Conservation (phyloP, 2,113 vertebrate genomes). For the Aegithalos caudatus region DNA sequence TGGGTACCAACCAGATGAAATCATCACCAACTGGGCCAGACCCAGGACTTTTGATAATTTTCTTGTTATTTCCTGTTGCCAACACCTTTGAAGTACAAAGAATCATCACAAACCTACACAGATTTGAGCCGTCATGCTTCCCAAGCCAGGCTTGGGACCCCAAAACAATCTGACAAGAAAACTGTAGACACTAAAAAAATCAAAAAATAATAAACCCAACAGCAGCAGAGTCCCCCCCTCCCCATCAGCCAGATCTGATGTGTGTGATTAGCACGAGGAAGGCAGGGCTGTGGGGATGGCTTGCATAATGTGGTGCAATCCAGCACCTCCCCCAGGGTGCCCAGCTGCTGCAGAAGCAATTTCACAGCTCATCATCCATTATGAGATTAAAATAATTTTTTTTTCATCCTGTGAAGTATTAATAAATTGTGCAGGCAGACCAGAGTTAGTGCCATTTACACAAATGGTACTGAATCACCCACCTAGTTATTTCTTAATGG, state of each 20-base stretch:
- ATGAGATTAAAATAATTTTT: slow-evolving; percentile 64
- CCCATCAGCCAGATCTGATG: not conserved
- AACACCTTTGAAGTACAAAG: not conserved
- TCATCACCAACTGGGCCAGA: not conserved
- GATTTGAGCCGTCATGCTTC: accelerated
- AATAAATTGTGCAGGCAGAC: slow-evolving; percentile 62
- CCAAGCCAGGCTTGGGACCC: not conserved
- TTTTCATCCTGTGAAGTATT: slow-evolving; percentile 63
- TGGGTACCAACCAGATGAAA: not conserved
- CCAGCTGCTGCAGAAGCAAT: slow-evolving; percentile 64
- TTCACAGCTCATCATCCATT: slow-evolving; percentile 70
- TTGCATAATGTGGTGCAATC: slow-evolving; percentile 62
- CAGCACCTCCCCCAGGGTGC: slow-evolving; percentile 66
- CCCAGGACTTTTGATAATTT: accelerated
- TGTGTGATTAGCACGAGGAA: slow-evolving; percentile 47
- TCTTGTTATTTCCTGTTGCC: not conserved
- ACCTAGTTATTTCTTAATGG: slow-evolving; percentile 69
- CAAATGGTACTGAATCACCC: slow-evolving; percentile 60
- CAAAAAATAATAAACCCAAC: not conserved
- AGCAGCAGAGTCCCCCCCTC: not conserved
- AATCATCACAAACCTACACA: accelerated
- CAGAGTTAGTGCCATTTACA: slow-evolving; percentile 57
- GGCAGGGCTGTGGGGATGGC: slow-evolving; percentile 44
- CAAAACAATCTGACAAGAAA: not conserved
- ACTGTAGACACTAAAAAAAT: too few relatives aligned